Conservation (phyloP, 2,888 invertebrate species). For the Drosophila antonietae region DNA sequence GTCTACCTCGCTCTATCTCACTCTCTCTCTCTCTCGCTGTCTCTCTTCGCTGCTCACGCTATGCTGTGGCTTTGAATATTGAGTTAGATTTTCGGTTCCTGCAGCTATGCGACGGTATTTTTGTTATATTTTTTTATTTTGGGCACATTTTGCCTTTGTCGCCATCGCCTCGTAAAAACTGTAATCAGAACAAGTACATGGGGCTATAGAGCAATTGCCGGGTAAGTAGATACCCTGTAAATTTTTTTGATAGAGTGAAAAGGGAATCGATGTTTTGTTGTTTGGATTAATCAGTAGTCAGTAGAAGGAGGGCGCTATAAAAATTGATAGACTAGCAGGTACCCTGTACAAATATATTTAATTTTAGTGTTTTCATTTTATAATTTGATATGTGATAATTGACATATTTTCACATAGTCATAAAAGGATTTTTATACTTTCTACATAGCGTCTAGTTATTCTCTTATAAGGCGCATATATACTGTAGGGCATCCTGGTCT, state of each 20-base stretch:
- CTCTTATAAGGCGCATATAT: too few species aligned
- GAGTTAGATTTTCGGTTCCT: constrained; percentile 67
- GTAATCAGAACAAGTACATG: constrained; percentile 66
- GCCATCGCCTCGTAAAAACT: constrained; percentile 74
- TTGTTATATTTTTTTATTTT: constrained; percentile 32
- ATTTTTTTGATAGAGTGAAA: neutral
- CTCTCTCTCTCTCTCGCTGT: neutral
- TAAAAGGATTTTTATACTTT: too few species aligned
- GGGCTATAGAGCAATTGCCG: neutral
- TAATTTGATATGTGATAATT: too few species aligned
- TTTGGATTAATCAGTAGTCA: neutral
- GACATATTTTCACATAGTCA: neutral
- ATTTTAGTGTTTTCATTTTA: neutral
- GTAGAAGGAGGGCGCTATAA: too few species aligned
- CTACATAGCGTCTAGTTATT: neutral
- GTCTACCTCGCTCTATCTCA: neutral
- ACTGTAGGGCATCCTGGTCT: neutral
- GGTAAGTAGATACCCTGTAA: constrained; percentile 16
- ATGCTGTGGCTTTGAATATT: constrained; percentile 70
- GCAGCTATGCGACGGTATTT: constrained; percentile 47
- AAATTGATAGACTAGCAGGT: neutral
- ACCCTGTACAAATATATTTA: neutral
- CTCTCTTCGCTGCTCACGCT: constrained; percentile 9
- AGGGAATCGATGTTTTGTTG: too few species aligned
- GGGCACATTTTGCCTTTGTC: constrained; percentile 54